A percentile compares a stretch with the other conserved stretches of the same genome.
These are phyloP conservation scores for Silurus lanzhouensis DNA, from an alignment of 2,797 vertebrate genomes.

Conservation along the genomic window DNA sequence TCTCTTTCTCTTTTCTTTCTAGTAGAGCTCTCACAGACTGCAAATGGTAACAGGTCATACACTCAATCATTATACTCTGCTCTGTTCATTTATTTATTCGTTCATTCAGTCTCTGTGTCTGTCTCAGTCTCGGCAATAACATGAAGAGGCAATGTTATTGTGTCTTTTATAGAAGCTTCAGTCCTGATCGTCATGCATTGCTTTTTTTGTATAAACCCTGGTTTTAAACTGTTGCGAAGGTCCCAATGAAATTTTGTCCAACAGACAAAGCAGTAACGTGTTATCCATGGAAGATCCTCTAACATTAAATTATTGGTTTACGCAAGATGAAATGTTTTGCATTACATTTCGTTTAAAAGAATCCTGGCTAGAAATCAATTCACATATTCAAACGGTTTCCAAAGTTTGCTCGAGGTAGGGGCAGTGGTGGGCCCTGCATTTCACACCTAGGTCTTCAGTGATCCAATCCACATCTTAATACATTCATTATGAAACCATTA, in stretches of 20 bases:
- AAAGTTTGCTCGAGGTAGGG: too few relatives aligned
- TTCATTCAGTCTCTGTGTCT: neutral
- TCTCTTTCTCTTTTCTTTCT: neutral
- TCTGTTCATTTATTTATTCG: slow-evolving; percentile 3
- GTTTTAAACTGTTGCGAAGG: neutral
- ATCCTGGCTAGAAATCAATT: too few relatives aligned
- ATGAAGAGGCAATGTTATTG: neutral
- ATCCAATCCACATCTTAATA: too few relatives aligned
- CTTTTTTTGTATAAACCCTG: neutral
- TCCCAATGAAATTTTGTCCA: neutral
- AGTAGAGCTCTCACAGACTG: slow-evolving; percentile 16
- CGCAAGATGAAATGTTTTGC: too few relatives aligned
- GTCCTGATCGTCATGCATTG: neutral
- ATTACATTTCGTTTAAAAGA: too few relatives aligned
- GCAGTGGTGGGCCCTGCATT: too few relatives aligned
- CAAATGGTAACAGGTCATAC: slow-evolving; percentile 7
- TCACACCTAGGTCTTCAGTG: too few relatives aligned
- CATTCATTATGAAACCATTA: too few relatives aligned
- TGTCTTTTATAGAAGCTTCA: too few relatives aligned
- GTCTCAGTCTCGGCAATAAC: neutral
- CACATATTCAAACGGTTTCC: too few relatives aligned
- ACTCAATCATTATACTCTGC: slow-evolving; percentile 36
- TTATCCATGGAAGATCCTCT: neutral
- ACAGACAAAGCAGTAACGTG: neutral
- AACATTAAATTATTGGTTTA: too few relatives aligned